These are phyloP conservation scores for Chaetops frenatus DNA, from an alignment of 2,113 vertebrate species.

Conservation along the genomic window DNA sequence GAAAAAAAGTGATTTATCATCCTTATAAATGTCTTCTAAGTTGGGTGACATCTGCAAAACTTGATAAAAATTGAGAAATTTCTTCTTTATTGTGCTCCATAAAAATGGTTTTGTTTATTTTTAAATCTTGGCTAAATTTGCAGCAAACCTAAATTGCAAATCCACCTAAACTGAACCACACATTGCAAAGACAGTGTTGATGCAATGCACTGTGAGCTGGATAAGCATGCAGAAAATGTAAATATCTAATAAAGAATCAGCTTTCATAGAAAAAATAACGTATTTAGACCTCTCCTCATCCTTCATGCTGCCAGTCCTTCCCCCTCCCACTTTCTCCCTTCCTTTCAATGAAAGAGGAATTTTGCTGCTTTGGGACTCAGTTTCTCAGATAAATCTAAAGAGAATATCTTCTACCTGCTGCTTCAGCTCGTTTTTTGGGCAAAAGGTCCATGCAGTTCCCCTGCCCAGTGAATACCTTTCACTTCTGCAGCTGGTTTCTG, in stretches of 20 bases:
- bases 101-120: background rate
- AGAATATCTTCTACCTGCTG: background rate
- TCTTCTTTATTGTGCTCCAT: background rate
- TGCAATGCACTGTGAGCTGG: background rate
- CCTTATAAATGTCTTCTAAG: background rate
- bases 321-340: background rate
- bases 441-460: background rate
- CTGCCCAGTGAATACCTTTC: background rate
- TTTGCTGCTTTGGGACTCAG: background rate
- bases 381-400: background rate
- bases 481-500: background rate
- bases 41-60: background rate
- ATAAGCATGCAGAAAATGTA: background rate
- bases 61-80: background rate
- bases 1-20: background rate
- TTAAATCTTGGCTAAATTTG: background rate
- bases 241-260: background rate
- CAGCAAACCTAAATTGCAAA: background rate
- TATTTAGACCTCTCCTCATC: accelerated
- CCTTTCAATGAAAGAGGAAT: background rate
- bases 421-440: background rate
- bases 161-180: background rate
- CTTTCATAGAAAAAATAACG: background rate
- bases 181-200: background rate
- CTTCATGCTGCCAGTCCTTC: background rate